Conservation (phyloP, 2,797 vertebrate genomes). For the Poeciliopsis paucimaculata region DNA sequence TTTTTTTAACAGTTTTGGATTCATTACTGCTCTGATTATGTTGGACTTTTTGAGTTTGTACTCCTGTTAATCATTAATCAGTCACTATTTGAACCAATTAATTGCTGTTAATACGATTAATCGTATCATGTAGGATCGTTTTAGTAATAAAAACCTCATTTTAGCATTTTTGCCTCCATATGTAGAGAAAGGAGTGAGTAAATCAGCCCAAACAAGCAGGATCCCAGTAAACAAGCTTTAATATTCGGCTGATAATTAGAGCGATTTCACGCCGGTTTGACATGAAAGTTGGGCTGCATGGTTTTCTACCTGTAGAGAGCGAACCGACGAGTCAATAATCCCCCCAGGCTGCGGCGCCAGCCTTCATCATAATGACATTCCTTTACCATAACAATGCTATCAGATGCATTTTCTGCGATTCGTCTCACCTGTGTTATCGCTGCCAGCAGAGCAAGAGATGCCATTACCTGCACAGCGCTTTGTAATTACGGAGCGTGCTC, state of each 20-base stretch:
- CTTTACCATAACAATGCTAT: slow-evolving; percentile 73
- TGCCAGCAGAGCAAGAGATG: slow-evolving; percentile 68
- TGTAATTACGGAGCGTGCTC: slow-evolving; percentile 81
- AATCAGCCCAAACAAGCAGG: slow-evolving; percentile 54
- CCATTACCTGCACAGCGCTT: slow-evolving; percentile 76
- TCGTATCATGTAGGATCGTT: background rate
- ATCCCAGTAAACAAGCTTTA: slow-evolving; percentile 61
- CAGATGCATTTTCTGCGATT: slow-evolving; percentile 79
- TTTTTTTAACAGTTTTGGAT: no score
- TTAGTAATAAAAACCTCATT: background rate
- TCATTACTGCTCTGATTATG: no score
- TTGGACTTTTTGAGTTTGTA: no score
- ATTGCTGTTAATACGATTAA: no score
- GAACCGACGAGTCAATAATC: slow-evolving; percentile 14
- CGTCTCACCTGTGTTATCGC: slow-evolving; percentile 83
- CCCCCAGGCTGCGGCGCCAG: slow-evolving; percentile 15
- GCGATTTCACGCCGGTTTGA: slow-evolving; percentile 60
- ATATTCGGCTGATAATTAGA: slow-evolving; percentile 71
- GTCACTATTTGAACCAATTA: no score
- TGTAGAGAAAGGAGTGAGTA: slow-evolving; percentile 51
- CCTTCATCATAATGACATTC: slow-evolving; percentile 64
- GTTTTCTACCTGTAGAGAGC: slow-evolving; percentile 38
- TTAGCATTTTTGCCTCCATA: slow-evolving; percentile 35
- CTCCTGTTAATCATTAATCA: no score
- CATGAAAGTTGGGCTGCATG: slow-evolving; percentile 2